Conservation (phyloP, 1,140 invertebrate species). For the Drosophila pruinosa region DNA sequence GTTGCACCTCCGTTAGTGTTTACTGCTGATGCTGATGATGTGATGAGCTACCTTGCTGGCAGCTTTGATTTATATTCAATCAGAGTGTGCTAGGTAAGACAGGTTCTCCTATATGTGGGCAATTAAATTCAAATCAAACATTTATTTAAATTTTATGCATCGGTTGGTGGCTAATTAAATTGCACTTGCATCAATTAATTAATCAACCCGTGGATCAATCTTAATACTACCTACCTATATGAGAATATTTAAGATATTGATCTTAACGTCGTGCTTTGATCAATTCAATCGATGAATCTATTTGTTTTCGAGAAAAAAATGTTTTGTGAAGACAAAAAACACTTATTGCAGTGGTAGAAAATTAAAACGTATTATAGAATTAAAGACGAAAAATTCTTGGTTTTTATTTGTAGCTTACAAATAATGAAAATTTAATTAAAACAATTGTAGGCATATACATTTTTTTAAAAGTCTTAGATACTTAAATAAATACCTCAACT, state of each 20-base stretch:
- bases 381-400: no score
- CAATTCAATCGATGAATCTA: no score
- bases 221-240: background rate
- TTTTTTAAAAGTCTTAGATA: no score
- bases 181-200: slow-evolving; percentile 32
- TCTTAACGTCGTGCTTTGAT: background rate
- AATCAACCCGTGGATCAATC: background rate
- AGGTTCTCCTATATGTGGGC: slow-evolving; percentile 26
- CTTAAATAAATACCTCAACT: no score
- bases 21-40: slow-evolving; percentile 20
- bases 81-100: slow-evolving; percentile 25
- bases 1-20: background rate
- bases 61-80: slow-evolving; percentile 78
- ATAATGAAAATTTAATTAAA: no score
- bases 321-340: no score
- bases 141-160: slow-evolving; percentile 81
- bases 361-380: no score
- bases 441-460: no score
- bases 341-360: no score
- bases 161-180: slow-evolving; percentile 73
- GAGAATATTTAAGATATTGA: background rate
- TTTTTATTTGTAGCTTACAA: no score
- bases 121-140: slow-evolving; percentile 81
- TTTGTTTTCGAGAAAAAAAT: no score
- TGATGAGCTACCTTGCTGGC: slow-evolving; percentile 20